phyloP scores from a whole-genome alignment of 2,113 vertebrate genomes.

The Chaetodon auriga region DNA sequence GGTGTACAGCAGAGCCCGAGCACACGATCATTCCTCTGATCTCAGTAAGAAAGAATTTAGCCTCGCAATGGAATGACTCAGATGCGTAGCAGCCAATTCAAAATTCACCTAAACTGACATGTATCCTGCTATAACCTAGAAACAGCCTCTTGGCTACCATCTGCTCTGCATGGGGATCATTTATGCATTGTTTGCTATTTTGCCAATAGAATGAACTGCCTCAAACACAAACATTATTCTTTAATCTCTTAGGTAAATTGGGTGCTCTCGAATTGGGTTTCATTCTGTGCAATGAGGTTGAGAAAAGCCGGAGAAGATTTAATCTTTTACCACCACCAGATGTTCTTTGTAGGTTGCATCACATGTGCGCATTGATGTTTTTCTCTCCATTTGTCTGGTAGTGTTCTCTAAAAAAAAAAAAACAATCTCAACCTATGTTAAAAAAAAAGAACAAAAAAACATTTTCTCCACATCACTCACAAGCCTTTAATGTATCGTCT shows the following conservation, averaged over 20 bases:
- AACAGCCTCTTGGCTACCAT: slow-evolving; percentile 49
- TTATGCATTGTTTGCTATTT: slow-evolving; percentile 54
- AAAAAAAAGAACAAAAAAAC: background rate
- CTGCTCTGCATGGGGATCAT: slow-evolving; percentile 51
- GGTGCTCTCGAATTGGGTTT: slow-evolving; percentile 29
- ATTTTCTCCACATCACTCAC: background rate
- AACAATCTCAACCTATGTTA: background rate
- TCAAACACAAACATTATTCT: slow-evolving; percentile 35
- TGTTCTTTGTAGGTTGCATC: slow-evolving; percentile 30
- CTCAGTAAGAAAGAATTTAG: slow-evolving; percentile 16
- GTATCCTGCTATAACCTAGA: slow-evolving; percentile 40
- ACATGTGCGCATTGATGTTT: slow-evolving; percentile 6
- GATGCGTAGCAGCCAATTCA: slow-evolving; percentile 28
- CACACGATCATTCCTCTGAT: background rate
- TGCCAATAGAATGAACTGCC: slow-evolving; percentile 41
- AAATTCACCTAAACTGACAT: slow-evolving; percentile 43
- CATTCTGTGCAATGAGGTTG: background rate
- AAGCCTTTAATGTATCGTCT: background rate
- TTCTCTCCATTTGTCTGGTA: slow-evolving; percentile 3
- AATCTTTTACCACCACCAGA: slow-evolving; percentile 45
- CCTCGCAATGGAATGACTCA: slow-evolving; percentile 4
- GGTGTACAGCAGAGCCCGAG: slow-evolving; percentile 27
- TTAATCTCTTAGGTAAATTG: slow-evolving; percentile 33
- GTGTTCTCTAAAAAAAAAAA: background rate
- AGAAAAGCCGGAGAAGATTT: slow-evolving; percentile 37